Conservation (phyloP, 2,888 invertebrate species). For the Aphodius sticticus region DNA sequence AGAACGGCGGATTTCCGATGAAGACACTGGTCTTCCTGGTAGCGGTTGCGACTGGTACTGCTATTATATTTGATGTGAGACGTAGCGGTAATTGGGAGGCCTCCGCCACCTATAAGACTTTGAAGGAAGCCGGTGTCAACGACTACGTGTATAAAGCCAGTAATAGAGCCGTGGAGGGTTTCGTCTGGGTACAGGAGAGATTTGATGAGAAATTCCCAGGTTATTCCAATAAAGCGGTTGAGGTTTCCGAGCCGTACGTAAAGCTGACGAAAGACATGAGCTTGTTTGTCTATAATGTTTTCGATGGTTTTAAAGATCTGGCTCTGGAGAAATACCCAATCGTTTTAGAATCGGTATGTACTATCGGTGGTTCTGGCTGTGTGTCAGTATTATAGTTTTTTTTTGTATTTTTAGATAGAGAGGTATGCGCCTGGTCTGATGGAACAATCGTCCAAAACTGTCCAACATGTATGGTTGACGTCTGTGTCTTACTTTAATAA, state of each 20-base stretch:
- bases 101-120: slow-evolving; percentile 70
- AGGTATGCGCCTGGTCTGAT: slow-evolving; percentile 77
- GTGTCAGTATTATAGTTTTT: slow-evolving; percentile 30
- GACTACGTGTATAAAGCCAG: slow-evolving; percentile 71
- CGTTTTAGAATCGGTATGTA: slow-evolving; percentile 64
- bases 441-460: slow-evolving; percentile 64
- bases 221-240: slow-evolving; percentile 66
- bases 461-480: slow-evolving; percentile 61
- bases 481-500: slow-evolving; percentile 64
- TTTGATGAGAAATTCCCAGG: slow-evolving; percentile 74
- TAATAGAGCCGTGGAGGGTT: slow-evolving; percentile 67
- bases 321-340: slow-evolving; percentile 59
- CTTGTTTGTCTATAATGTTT: slow-evolving; percentile 63
- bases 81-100: slow-evolving; percentile 73
- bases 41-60: slow-evolving; percentile 66
- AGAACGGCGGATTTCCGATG: slow-evolving; percentile 66
- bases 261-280: slow-evolving; percentile 68
- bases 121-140: slow-evolving; percentile 71
- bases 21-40: slow-evolving; percentile 70
- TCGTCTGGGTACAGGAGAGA: slow-evolving; percentile 71
- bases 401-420: slow-evolving; percentile 65
- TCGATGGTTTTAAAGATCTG: slow-evolving; percentile 47
- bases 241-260: slow-evolving; percentile 68
- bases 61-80: slow-evolving; percentile 72
- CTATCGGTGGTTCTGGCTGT: slow-evolving; percentile 8